Conservation (phyloP, 2,888 invertebrate genomes). For the Platycheirus albimanus region DNA sequence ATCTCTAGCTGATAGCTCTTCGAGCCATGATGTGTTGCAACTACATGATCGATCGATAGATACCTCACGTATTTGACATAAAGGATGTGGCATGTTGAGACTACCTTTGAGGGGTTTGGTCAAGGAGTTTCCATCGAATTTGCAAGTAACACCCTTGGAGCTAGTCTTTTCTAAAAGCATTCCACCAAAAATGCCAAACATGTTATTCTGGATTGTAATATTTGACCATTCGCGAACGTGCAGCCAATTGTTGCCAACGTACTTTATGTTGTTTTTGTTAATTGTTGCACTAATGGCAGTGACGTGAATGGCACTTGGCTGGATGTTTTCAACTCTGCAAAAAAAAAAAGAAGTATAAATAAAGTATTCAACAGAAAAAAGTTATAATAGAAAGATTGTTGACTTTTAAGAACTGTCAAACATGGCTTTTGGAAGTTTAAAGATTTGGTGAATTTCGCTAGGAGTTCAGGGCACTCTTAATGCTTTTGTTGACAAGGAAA, state of each 20-base stretch:
- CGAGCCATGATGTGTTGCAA: slow-evolving; percentile 79
- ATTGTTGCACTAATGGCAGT: slow-evolving; percentile 79
- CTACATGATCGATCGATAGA: slow-evolving; percentile 78
- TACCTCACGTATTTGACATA: slow-evolving; percentile 79
- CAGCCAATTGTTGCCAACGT: slow-evolving; percentile 79
- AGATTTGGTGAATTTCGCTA: no score
- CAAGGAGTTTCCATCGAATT: slow-evolving; percentile 80
- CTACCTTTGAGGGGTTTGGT: slow-evolving; percentile 78
- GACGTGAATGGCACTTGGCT: slow-evolving; percentile 79
- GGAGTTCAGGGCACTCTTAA: no score
- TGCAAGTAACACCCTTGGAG: slow-evolving; percentile 76
- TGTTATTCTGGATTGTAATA: slow-evolving; percentile 79
- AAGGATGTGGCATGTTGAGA: slow-evolving; percentile 79
- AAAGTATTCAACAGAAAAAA: no score
- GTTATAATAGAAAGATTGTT: no score
- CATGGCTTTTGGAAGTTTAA: no score
- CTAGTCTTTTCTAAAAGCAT: slow-evolving; percentile 78
- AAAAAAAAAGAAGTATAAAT: no score
- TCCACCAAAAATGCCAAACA: slow-evolving; percentile 78
- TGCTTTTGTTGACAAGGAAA: no score
- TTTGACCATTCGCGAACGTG: slow-evolving; percentile 78
- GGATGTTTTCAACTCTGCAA: slow-evolving; percentile 79
- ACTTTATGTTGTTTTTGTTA: slow-evolving; percentile 78
- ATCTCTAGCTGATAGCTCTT: slow-evolving; percentile 78
- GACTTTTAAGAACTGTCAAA: no score